Percentiles rank a stretch among this genome's conserved stretches.
Evolutionary conservation across 2,113 vertebrate genomes (phyloP).

Genomic region (Morone saxatilis): DNA sequence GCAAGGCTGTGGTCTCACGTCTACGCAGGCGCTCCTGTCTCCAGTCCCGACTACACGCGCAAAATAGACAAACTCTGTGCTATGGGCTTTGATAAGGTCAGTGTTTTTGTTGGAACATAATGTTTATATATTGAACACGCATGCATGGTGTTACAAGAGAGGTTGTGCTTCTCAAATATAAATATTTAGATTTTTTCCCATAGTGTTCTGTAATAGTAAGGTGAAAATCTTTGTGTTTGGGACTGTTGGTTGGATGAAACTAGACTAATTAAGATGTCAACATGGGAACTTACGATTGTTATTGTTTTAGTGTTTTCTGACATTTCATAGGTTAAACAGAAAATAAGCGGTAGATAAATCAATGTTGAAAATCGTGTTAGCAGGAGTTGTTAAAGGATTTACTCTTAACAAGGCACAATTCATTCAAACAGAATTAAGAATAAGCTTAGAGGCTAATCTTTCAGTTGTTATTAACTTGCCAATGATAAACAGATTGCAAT

Average conservation of each 20-base stretch:
- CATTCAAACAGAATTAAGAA: not conserved
- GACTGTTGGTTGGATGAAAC: not conserved
- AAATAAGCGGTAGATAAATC: not conserved
- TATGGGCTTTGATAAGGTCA: conserved; percentile 99
- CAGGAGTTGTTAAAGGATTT: not conserved
- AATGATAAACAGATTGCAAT: not conserved
- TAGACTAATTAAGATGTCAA: not conserved
- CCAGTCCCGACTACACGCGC: conserved; percentile 96
- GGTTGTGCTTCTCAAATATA: too few relatives aligned
- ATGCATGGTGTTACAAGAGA: not conserved
- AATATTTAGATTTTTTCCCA: too few relatives aligned
- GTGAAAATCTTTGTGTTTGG: not conserved
- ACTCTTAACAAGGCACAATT: not conserved
- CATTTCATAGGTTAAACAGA: not conserved
- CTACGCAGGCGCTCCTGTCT: conserved; percentile 95
- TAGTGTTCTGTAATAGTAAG: not conserved
- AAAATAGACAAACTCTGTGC: conserved; percentile 99
- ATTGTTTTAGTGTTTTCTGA: not conserved
- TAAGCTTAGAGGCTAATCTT: too few relatives aligned
- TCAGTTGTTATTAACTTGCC: not conserved
- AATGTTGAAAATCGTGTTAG: too few relatives aligned
- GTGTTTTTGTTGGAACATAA: conserved; percentile 19
- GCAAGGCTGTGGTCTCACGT: conserved; percentile 97
- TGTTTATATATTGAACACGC: not conserved
- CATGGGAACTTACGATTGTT: not conserved